A percentile compares a stretch with the other conserved stretches of the same genome.
phyloP scores from a whole-genome alignment of 2,797 vertebrate species.

The Heterohyrax brucei region DNA sequence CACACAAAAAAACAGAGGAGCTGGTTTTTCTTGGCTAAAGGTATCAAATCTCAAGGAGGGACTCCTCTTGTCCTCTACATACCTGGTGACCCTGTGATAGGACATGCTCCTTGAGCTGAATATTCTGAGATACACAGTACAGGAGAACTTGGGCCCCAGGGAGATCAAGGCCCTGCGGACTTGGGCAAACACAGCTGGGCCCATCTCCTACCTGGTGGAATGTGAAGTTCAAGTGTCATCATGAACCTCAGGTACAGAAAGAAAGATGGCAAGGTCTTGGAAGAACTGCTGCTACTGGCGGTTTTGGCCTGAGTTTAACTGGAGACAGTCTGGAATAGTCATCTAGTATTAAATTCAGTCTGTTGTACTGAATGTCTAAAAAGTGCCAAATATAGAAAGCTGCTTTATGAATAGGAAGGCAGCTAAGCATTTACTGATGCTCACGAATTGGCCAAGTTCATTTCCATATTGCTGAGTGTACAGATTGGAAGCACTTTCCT shows the following conservation, averaged over 20 bases:
- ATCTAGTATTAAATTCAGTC: conserved; percentile 82
- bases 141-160: background rate
- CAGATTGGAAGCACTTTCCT: background rate
- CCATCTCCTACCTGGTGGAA: background rate
- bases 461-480: conserved; percentile 83
- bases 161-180: background rate
- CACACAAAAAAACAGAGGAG: background rate
- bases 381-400: conserved; percentile 89
- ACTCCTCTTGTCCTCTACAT: background rate
- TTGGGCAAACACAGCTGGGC: background rate
- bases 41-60: background rate
- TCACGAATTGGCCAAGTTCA: conserved; percentile 83
- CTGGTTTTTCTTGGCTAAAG: background rate
- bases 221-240: conserved; percentile 42
- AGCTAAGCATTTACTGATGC: conserved; percentile 85
- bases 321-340: conserved; percentile 82
- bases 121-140: background rate
- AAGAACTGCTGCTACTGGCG: conserved; percentile 37
- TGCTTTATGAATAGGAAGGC: conserved; percentile 85
- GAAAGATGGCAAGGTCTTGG: background rate
- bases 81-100: background rate
- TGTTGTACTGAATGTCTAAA: conserved; percentile 85
- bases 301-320: conserved; percentile 71
- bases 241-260: conserved; percentile 67
- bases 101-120: background rate